phyloP scores from a whole-genome alignment of 2,797 vertebrate species.

The Thalassophryne amazonica region DNA sequence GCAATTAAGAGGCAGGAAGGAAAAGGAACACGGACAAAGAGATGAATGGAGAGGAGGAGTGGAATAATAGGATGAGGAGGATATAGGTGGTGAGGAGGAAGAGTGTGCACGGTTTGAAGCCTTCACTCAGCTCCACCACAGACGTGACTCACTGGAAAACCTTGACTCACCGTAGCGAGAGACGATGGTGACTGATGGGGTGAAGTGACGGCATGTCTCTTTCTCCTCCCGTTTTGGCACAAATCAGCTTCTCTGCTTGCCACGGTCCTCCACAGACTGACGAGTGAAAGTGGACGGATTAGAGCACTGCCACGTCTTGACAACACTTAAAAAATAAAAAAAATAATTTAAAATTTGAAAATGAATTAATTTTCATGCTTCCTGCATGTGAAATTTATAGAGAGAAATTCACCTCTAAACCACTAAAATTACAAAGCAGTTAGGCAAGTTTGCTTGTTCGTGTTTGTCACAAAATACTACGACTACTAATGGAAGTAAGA shows the following conservation, averaged over 20 bases:
- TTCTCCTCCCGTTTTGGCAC: conserved; percentile 59
- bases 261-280: conserved; percentile 1
- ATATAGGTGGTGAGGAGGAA: conserved; percentile 32
- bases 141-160: conserved; percentile 74
- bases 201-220: conserved; percentile 77
- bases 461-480: too few relatives aligned
- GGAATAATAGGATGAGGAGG: conserved; percentile 42
- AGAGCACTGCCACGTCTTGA: too few relatives aligned
- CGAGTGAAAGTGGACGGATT: conserved; percentile 22
- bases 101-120: conserved; percentile 30
- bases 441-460: too few relatives aligned
- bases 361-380: too few relatives aligned
- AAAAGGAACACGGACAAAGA: conserved; percentile 48
- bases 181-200: conserved; percentile 57
- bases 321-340: too few relatives aligned
- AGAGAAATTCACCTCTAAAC: too few relatives aligned
- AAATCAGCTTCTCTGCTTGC: conserved; percentile 15
- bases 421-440: too few relatives aligned
- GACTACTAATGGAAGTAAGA: too few relatives aligned
- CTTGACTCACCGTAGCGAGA: conserved; percentile 73
- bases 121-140: conserved; percentile 36
- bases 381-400: too few relatives aligned
- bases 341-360: too few relatives aligned
- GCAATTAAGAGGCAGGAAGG: conserved; percentile 65
- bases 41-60: conserved; percentile 56